A percentile compares a stretch with the other conserved stretches of the same genome.
Conservation (phyloP, 2,113 vertebrate genomes). For the Forbesichthys papilliferus region DNA sequence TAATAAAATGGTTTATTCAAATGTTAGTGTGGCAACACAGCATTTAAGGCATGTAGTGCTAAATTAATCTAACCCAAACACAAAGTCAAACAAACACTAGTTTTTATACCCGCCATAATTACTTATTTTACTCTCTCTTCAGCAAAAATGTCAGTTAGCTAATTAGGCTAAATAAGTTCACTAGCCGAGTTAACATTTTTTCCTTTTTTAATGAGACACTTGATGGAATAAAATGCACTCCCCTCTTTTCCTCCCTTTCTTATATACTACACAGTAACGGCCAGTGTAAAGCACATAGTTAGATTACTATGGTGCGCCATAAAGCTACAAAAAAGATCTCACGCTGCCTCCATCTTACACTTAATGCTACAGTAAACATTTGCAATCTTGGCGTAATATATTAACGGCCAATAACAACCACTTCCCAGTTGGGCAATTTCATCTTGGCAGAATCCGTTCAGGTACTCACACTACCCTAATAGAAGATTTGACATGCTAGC, state of each 20-base stretch:
- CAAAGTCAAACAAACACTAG: conserved; percentile 60
- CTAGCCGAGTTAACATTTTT: conserved; percentile 19
- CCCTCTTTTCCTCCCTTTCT: conserved; percentile 33
- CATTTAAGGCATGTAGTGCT: conserved; percentile 41
- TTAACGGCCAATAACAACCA: conserved; percentile 53
- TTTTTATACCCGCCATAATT: conserved; percentile 59
- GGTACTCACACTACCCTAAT: conserved; percentile 33
- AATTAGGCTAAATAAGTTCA: conserved; percentile 16
- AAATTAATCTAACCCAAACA: conserved; percentile 59
- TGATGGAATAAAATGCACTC: conserved; percentile 47
- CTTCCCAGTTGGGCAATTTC: conserved; percentile 53
- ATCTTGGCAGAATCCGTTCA: conserved; percentile 52
- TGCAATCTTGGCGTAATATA: conserved; percentile 59
- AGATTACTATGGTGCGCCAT: conserved; percentile 47
- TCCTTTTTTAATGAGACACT: conserved; percentile 50
- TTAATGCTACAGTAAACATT: conserved; percentile 32
- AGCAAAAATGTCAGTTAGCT: conserved; percentile 5
- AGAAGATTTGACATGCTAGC: conserved; percentile 20
- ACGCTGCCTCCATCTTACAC: conserved; percentile 38
- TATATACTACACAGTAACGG: conserved; percentile 51
- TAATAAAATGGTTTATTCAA: conserved; percentile 42
- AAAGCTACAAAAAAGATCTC: conserved; percentile 57
- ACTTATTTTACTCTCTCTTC: conserved; percentile 33
- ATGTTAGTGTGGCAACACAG: conserved; percentile 29
- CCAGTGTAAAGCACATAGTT: conserved; percentile 62